Conservation (phyloP, 1,140 invertebrate species). For the Muscidifurax raptorellus region DNA sequence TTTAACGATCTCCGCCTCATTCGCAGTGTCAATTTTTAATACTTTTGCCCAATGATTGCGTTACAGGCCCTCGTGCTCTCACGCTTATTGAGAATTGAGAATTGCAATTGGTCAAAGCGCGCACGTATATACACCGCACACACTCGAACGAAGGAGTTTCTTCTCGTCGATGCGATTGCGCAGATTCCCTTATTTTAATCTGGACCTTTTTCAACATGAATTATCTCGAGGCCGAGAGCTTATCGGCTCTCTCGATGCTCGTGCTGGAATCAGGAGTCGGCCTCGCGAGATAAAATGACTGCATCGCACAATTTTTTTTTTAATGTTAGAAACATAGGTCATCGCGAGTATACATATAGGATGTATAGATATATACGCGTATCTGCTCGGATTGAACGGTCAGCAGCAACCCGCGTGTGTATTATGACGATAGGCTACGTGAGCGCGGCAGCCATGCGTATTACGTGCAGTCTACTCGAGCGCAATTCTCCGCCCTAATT, state of each 20-base stretch:
- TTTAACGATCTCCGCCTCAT: neutral
- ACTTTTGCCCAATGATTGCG: neutral
- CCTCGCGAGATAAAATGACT: neutral
- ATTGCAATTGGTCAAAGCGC: neutral
- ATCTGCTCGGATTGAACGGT: slow-evolving; percentile 14
- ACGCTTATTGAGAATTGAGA: neutral
- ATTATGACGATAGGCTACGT: slow-evolving; percentile 16
- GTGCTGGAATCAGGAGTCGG: too few species aligned
- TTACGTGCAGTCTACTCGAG: neutral
- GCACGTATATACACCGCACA: slow-evolving; percentile 10
- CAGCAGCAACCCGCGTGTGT: neutral
- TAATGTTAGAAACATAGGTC: too few species aligned
- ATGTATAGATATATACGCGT: neutral
- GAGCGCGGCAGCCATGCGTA: neutral
- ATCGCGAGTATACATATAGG: too few species aligned
- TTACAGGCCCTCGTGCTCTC: too few species aligned
- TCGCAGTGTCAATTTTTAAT: neutral
- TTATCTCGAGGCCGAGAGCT: slow-evolving; percentile 59
- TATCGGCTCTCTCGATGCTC: slow-evolving; percentile 60
- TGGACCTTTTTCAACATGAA: slow-evolving; percentile 62
- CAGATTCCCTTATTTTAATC: slow-evolving; percentile 56
- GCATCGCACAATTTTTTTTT: too few species aligned
- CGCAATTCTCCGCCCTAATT: slow-evolving; percentile 45
- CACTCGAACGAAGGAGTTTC: neutral
- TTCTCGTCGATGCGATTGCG: slow-evolving; percentile 20